Conservation (phyloP, 2,113 vertebrate species). For the Mesitornis unicolor region DNA sequence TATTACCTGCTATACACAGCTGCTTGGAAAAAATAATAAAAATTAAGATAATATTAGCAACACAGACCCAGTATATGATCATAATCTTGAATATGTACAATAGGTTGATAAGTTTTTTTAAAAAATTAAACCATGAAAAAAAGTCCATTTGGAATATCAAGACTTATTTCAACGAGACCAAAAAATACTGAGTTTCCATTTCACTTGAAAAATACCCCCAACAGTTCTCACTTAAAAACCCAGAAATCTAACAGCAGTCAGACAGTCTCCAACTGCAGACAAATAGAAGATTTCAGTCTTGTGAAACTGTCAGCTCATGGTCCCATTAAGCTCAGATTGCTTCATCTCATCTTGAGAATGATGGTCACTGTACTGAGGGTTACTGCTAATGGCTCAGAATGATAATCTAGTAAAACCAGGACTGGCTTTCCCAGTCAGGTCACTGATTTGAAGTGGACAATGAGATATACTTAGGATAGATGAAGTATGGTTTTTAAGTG, state of each 20-base stretch:
- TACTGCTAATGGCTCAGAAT: background rate
- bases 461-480: background rate
- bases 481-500: background rate
- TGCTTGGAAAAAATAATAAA: background rate
- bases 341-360: background rate
- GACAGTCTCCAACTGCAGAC: background rate
- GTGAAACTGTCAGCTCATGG: background rate
- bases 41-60: background rate
- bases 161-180: background rate
- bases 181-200: background rate
- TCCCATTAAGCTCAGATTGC: background rate
- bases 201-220: background rate
- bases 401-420: background rate
- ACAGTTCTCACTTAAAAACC: background rate
- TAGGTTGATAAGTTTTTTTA: accelerated
- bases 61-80: background rate
- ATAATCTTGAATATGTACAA: background rate
- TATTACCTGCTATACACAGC: background rate
- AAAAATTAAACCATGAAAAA: background rate
- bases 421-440: background rate
- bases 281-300: background rate
- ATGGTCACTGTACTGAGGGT: accelerated
- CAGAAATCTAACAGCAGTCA: background rate
- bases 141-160: background rate
- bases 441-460: background rate